Conservation (phyloP, 2,113 vertebrate genomes). For the Campylomormyrus numenius region DNA sequence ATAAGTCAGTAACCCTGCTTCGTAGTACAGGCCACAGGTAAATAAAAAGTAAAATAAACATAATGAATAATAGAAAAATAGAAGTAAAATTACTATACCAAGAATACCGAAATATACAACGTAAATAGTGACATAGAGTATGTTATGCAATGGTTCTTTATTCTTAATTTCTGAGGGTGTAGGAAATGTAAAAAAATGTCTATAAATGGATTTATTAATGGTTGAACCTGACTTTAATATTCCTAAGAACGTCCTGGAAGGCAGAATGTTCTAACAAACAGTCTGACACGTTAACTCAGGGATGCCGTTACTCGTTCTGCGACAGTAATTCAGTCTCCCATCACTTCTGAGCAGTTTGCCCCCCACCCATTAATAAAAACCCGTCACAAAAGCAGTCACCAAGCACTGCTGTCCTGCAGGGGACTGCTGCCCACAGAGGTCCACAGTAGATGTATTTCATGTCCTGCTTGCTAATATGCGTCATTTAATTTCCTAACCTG, state of each 20-base stretch:
- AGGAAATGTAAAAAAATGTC: background rate
- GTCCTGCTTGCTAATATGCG: background rate
- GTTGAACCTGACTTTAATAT: background rate
- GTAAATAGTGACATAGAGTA: background rate
- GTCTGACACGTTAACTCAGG: background rate
- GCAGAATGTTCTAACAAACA: background rate
- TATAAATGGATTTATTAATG: background rate
- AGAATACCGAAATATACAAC: background rate
- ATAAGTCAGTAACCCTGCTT: too few relatives aligned
- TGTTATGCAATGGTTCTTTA: background rate
- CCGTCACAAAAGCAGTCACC: background rate
- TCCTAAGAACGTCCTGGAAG: background rate
- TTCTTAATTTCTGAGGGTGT: background rate
- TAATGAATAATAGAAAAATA: background rate
- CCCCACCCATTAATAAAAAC: background rate
- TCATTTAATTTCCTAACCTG: background rate
- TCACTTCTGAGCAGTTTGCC: background rate
- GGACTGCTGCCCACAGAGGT: background rate
- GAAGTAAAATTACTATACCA: background rate
- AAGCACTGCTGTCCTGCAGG: background rate
- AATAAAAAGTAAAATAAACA: background rate
- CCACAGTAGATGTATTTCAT: background rate
- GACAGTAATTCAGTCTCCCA: background rate
- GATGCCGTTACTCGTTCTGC: background rate
- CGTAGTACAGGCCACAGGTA: background rate